These are phyloP conservation scores for Phymatocera aterrima DNA, from an alignment of 2,888 invertebrate genomes.

Conservation along the genomic window DNA sequence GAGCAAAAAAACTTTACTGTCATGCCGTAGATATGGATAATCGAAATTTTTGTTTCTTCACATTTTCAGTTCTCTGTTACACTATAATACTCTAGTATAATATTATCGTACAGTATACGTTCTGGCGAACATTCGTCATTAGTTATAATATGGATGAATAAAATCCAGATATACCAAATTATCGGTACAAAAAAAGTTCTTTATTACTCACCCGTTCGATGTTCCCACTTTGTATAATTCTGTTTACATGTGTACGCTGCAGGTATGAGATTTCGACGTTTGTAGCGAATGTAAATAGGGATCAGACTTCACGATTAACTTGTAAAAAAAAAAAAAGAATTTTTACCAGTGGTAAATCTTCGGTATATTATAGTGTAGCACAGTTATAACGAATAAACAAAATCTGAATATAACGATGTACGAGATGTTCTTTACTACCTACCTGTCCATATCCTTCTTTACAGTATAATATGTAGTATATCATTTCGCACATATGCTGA, in stretches of 20 bases:
- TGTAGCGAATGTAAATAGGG: not conserved
- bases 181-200: not conserved
- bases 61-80: not conserved
- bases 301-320: not conserved
- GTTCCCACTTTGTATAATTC: not conserved
- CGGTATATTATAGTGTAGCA: not conserved
- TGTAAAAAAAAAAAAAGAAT: not conserved
- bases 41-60: not conserved
- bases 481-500: not conserved
- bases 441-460: not conserved
- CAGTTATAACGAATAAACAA: not conserved
- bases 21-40: not conserved
- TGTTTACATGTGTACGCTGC: not conserved
- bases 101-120: not conserved
- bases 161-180: not conserved
- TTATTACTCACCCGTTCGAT: slow-evolving; percentile 12
- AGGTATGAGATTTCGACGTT: not conserved
- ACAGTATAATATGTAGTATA: too few species aligned
- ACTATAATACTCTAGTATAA: not conserved
- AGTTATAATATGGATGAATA: slow-evolving; percentile 6
- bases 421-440: slow-evolving; percentile 8
- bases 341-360: not conserved
- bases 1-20: not conserved
- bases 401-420: slow-evolving; percentile 3
- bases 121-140: not conserved